Evolutionary conservation across 1,140 invertebrate species (phyloP).

Genomic region (Mizuhopecten yessoensis): DNA sequence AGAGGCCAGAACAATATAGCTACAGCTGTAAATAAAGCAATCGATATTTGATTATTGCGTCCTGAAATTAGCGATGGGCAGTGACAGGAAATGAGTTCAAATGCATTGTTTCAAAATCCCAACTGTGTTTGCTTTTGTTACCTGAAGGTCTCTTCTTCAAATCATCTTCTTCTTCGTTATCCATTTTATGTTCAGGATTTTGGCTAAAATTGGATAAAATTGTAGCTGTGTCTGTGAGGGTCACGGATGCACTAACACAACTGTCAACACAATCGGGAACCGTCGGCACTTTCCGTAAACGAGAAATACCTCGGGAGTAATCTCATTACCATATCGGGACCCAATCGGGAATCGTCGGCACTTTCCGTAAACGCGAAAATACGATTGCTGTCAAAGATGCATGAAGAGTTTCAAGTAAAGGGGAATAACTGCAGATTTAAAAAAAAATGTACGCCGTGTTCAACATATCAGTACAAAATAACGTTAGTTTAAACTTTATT

Average conservation of each 20-base stretch:
- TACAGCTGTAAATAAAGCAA: neutral
- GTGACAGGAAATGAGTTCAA: slow-evolving; percentile 5
- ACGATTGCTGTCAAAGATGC: too few relatives aligned
- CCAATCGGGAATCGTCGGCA: too few relatives aligned
- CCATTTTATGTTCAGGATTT: neutral
- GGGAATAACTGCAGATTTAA: too few relatives aligned
- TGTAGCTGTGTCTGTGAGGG: neutral
- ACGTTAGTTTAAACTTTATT: too few relatives aligned
- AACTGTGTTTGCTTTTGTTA: too few relatives aligned
- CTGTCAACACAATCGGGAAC: too few relatives aligned
- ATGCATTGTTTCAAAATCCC: neutral
- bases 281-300: too few relatives aligned
- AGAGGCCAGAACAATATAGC: neutral
- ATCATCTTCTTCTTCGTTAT: slow-evolving; percentile 43
- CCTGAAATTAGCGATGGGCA: neutral
- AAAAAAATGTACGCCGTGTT: too few relatives aligned
- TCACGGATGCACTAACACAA: slow-evolving; percentile 20
- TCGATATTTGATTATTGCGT: neutral
- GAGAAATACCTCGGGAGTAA: too few relatives aligned
- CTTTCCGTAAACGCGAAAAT: too few relatives aligned
- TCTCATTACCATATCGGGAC: too few relatives aligned
- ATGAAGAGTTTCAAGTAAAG: slow-evolving; percentile 5
- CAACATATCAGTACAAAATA: too few relatives aligned
- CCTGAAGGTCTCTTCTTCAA: slow-evolving; percentile 47
- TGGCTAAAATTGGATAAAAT: neutral